A percentile compares a stretch with the other conserved stretches of the same genome.
Evolutionary conservation across 2,888 invertebrate genomes (phyloP).

Genomic region (Galerucella pusilla): DNA sequence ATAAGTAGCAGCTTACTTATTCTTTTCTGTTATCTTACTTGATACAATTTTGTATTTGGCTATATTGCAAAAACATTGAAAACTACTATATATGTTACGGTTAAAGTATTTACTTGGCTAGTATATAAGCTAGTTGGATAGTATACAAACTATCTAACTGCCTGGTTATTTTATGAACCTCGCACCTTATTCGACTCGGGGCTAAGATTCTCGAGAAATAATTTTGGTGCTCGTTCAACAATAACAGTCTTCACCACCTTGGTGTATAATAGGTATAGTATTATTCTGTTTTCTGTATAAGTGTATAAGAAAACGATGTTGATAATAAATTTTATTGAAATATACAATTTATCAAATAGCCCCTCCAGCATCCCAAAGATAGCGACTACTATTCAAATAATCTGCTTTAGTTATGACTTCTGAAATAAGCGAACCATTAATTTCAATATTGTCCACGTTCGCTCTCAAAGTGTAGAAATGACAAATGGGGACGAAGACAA

Average conservation of each 20-base stretch:
- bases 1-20: neutral
- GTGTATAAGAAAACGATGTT: neutral
- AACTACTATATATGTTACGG: neutral
- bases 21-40: neutral
- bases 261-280: too few relatives aligned
- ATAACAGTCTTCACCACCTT: too few relatives aligned
- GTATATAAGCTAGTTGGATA: too few relatives aligned
- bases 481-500: conserved; percentile 42
- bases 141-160: too few relatives aligned
- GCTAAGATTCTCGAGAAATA: too few relatives aligned
- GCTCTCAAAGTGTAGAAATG: conserved; percentile 23
- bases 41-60: neutral
- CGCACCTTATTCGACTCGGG: too few relatives aligned
- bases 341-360: too few relatives aligned
- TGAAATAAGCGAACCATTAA: conserved; percentile 28
- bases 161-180: too few relatives aligned
- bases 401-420: conserved; percentile 1
- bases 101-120: too few relatives aligned
- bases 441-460: conserved; percentile 36
- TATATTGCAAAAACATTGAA: neutral
- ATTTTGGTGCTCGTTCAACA: too few relatives aligned
- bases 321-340: neutral
- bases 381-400: neutral
- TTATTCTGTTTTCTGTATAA: too few relatives aligned
- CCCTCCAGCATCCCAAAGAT: neutral